Evolutionary conservation across 2,797 vertebrate genomes (phyloP).

Genomic region (Lepilemur ruficaudatus): DNA sequence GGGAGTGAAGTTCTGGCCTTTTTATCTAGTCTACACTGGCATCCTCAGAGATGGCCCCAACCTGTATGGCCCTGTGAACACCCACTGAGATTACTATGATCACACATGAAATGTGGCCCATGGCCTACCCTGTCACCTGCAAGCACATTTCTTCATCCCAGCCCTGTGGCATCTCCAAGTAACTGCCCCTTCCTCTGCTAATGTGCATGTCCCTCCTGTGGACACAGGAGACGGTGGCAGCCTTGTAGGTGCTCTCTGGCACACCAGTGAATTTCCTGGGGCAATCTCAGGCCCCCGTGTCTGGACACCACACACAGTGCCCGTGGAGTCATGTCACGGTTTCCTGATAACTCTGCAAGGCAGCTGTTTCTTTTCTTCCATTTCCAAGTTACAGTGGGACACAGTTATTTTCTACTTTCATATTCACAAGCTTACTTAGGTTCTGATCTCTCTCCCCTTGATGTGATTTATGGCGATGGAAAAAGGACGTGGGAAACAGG

Average conservation of each 20-base stretch:
- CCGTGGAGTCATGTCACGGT: fast-evolving
- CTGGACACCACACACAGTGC: fast-evolving
- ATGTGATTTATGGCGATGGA: background rate
- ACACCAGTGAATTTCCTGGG: no score
- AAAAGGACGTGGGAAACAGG: background rate
- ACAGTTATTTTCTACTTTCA: background rate
- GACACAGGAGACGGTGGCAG: fast-evolving
- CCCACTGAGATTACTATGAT: no score
- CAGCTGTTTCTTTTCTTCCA: background rate
- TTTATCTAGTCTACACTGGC: background rate
- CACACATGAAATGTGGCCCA: background rate
- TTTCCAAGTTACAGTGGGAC: background rate
- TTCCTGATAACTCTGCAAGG: background rate
- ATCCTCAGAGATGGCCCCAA: fast-evolving
- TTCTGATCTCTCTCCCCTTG: background rate
- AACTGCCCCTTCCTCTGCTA: background rate
- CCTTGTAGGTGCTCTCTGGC: background rate
- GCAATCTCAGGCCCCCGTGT: fast-evolving
- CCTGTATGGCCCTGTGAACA: background rate
- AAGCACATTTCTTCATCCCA: background rate
- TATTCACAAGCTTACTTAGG: background rate
- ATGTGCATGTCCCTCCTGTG: fast-evolving
- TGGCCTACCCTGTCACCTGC: background rate
- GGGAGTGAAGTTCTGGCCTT: fast-evolving
- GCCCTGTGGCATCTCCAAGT: background rate